Base-by-base conservation (phyloP, 2,113 vertebrate genomes). In the Dromaius novaehollandiae region DNA sequence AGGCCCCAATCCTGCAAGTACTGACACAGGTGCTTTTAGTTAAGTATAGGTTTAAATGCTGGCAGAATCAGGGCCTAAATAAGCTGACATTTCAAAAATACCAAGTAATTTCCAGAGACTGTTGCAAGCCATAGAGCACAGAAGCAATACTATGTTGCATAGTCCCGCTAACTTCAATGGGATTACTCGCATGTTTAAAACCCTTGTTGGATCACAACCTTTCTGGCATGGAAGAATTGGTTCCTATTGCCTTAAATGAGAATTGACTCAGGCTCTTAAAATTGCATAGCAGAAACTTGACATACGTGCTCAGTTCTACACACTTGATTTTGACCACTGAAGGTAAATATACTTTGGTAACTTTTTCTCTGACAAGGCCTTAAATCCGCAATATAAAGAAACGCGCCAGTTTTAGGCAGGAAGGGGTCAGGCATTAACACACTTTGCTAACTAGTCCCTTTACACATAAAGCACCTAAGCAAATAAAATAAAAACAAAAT, bases 281-380 rank as follows among this genome's bases (percentile, higher is more conserved):
- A 71, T 0, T 42, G 50, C 40, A 71, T 50, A 66, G 60, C 34
- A 83, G 60, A 74, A 90, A 30, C 9, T 13, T 53, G 73, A 80
- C 0, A 0, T 15, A 19, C 5, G 13, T 2, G 1, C 21, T 63
- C 8, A 69, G 26, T 21, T 82, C 60, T 56, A 34, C 68, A 82
- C 30, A 10, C 50, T 60, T 50, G 4, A 6, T 77, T 80, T 44
- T 80, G 50, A 30, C 17, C 2, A 4, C 48, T 48, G 75, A 44
- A 40, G 34, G 66, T 53, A 80, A 89, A 76, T 16, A 44, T 22
- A n/a, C 3, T 5, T 51, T 40, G 28, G 32, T 30, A 32, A 24
- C 4, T n/a, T 74, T 51, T 46, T 38, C 21, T 63, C 46, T 38
- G 48, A 30, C 4, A 26, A 93, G 81, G 42, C 2, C 38, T 89